Conservation (phyloP, 2,888 invertebrate genomes). For the Eulithis testata region DNA sequence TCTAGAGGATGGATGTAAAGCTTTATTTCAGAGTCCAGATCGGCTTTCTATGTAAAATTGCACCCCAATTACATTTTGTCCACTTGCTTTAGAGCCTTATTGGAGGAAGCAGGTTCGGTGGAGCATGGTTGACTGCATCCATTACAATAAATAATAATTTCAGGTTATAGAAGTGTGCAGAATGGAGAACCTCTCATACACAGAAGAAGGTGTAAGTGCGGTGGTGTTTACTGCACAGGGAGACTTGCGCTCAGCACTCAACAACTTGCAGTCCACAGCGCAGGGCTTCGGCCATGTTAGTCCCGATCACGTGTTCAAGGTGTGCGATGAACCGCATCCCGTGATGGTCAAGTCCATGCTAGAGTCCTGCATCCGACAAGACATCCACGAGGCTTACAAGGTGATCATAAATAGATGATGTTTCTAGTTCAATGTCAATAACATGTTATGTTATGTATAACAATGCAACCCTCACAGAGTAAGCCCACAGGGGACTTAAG, state of each 20-base stretch:
- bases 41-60: no score
- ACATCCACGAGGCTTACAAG: constrained; percentile 94
- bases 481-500: no score
- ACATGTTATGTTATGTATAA: no score
- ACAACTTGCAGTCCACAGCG: constrained; percentile 96
- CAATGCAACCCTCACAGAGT: no score
- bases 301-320: constrained; percentile 97
- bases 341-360: constrained; percentile 96
- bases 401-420: constrained; percentile 41
- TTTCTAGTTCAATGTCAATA: no score
- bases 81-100: no score
- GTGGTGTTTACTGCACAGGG: constrained; percentile 99
- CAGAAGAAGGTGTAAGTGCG: constrained; percentile 97
- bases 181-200: constrained; percentile 87
- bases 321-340: constrained; percentile 99
- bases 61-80: no score
- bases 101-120: no score
- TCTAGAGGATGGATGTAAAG: no score
- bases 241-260: constrained; percentile 98
- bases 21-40: no score
- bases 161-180: constrained; percentile 75
- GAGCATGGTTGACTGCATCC: no score
- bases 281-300: constrained; percentile 95
- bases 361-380: constrained; percentile 90
- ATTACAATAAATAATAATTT: no score